Base-by-base conservation (phyloP, 2,888 invertebrate genomes). In the Philopedon plagiatum region DNA sequence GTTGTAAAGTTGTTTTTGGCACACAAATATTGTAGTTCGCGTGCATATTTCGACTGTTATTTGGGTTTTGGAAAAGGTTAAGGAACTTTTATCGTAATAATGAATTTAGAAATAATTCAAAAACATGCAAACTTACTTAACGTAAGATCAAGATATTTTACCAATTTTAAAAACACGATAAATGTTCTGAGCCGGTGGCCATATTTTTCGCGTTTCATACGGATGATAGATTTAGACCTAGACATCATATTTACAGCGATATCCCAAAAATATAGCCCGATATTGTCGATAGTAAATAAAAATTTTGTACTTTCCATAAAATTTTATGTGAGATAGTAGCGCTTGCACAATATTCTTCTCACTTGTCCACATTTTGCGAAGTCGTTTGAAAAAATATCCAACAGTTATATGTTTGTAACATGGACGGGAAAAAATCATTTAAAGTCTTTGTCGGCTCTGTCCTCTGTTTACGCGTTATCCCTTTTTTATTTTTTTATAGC, bases 1-100 rank as follows among this genome's bases (percentile, higher is more conserved):
- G 11, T 8, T 44, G 23, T 18, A 49, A 49, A 49, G 49, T 49
- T 49, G 49, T 49, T 49, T 23, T 49, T 49, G 49, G 49, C 49
- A 49, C 21, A 49, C n/a, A 21, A 49, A 9, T 23, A 13, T 49
- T 49, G 1, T 4, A 23, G 49, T 23, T 23, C 21, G 49, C 49
- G 23, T 49, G 49, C 23, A 49, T 49, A n/a, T 23, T n/a, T 21
- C n/a, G n/a, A 23, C 39, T 23, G 21, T 23, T 49, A 49, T 49
- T 49, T 49, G 11, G 13, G 49, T 49, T 23, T 49, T 49, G n/a
- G 1, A 49, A 21, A 23, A 49, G 23, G 49, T 21, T n/a, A n/a
- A 49, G n/a, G 11, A 23, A 23, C 21, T 23, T 46, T 46, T 9
- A 46, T 44, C 9, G 9, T 8, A 46, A 21, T 46, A 46, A 21